A percentile compares a stretch with the other conserved stretches of the same genome.
Conservation (phyloP, 2,797 vertebrate genomes). For the Poecilia wingei region DNA sequence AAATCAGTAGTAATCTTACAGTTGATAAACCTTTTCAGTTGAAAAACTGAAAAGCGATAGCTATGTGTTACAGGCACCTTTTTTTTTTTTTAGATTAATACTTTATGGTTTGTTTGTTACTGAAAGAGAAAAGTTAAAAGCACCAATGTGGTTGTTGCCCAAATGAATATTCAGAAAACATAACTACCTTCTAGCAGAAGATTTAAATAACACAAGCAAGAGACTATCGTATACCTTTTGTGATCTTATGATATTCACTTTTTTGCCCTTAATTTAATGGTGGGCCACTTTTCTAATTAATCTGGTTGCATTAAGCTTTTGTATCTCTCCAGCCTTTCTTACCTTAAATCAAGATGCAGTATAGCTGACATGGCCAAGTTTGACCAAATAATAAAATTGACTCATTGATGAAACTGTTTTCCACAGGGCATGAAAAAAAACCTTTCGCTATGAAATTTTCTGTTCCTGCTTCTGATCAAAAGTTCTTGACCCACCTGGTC, state of each 20-base stretch:
- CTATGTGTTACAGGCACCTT: not conserved
- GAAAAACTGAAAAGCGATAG: not conserved
- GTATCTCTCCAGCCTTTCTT: conserved; percentile 3
- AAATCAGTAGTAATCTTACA: not conserved
- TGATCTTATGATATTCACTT: not conserved
- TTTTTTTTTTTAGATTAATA: not conserved
- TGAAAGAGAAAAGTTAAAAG: not conserved
- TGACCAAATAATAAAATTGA: conserved; percentile 22
- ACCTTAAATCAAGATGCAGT: conserved; percentile 7
- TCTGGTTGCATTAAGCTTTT: not conserved
- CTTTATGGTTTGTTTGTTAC: not conserved
- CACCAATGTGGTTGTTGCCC: not conserved
- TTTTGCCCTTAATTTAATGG: not conserved
- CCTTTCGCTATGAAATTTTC: conserved; percentile 59
- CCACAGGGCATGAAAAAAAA: conserved; percentile 36
- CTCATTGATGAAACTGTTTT: conserved; percentile 37
- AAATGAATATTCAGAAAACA: not conserved
- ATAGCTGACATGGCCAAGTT: not conserved
- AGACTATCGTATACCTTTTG: not conserved
- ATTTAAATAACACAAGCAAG: not conserved
- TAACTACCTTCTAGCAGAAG: not conserved
- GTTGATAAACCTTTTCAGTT: not conserved
- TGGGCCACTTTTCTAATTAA: not conserved
- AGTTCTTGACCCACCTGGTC: conserved; percentile 73
- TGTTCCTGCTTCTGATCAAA: conserved; percentile 69